phyloP scores from a whole-genome alignment of 2,888 invertebrate genomes.

The Himalopsyche japonica region DNA sequence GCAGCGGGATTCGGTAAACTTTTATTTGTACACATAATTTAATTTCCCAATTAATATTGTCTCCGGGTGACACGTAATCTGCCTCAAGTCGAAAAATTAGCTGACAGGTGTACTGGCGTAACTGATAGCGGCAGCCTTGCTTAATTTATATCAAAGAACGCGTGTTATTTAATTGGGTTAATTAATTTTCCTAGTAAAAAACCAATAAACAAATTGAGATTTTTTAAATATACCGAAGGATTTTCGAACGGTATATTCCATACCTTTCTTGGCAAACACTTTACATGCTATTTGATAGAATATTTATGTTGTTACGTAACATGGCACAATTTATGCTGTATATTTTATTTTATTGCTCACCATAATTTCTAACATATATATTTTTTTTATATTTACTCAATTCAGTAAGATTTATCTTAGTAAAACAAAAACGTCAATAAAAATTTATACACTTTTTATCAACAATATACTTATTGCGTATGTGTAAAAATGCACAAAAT shows the following conservation, averaged over 20 bases:
- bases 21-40: slow-evolving; percentile 13
- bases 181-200: not conserved
- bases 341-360: too few species aligned
- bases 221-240: not conserved
- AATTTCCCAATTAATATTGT: slow-evolving; percentile 34
- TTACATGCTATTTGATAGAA: not conserved
- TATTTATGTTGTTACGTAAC: not conserved
- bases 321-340: too few species aligned
- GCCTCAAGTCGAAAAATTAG: not conserved
- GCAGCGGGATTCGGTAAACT: not conserved
- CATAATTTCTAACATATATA: too few species aligned
- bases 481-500: too few species aligned
- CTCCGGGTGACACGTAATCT: slow-evolving; percentile 27
- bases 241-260: not conserved
- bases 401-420: too few species aligned
- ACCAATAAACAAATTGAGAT: not conserved
- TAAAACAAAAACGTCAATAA: too few species aligned
- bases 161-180: not conserved
- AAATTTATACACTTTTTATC: too few species aligned
- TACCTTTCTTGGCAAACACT: not conserved
- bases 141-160: not conserved
- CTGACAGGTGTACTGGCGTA: not conserved
- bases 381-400: too few species aligned
- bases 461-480: too few species aligned
- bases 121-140: not conserved